phyloP scores from a whole-genome alignment of 2,113 vertebrate species.

The Campylorhamphus procurvoides region DNA sequence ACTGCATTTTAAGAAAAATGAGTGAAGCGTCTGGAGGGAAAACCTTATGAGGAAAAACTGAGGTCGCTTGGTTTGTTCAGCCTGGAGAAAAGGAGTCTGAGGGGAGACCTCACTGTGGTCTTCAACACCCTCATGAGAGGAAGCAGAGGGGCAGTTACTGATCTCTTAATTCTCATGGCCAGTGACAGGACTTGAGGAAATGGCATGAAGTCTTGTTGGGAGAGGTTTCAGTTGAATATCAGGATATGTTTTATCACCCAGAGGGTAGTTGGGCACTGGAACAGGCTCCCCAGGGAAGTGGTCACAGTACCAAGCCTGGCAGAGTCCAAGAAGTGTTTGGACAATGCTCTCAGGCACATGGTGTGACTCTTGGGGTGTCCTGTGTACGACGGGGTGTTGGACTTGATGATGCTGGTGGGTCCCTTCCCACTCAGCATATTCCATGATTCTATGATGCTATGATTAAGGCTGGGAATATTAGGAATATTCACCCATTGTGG shows the following conservation, averaged over 20 bases:
- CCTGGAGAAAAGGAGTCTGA: not conserved
- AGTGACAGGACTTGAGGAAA: not conserved
- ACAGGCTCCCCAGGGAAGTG: not conserved
- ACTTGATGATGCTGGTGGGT: not conserved
- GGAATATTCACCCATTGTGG: not conserved
- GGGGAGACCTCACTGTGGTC: not conserved
- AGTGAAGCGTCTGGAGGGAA: not conserved
- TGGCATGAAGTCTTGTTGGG: not conserved
- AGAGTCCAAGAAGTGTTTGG: not conserved
- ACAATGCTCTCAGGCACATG: not conserved
- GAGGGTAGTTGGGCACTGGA: not conserved
- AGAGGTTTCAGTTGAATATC: not conserved
- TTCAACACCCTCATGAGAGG: not conserved
- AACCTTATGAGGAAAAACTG: not conserved
- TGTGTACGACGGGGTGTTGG: not conserved
- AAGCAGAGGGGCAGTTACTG: not conserved
- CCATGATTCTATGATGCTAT: not conserved
- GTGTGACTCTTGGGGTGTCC: not conserved
- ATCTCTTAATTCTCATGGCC: not conserved
- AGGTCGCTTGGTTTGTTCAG: not conserved
- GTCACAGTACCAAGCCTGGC: not conserved
- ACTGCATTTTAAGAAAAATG: not conserved
- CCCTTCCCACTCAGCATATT: not conserved
- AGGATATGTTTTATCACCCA: not conserved
- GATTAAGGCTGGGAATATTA: not conserved